Evolutionary conservation across 2,113 vertebrate genomes (phyloP).

Genomic region (Dinomys branickii): DNA sequence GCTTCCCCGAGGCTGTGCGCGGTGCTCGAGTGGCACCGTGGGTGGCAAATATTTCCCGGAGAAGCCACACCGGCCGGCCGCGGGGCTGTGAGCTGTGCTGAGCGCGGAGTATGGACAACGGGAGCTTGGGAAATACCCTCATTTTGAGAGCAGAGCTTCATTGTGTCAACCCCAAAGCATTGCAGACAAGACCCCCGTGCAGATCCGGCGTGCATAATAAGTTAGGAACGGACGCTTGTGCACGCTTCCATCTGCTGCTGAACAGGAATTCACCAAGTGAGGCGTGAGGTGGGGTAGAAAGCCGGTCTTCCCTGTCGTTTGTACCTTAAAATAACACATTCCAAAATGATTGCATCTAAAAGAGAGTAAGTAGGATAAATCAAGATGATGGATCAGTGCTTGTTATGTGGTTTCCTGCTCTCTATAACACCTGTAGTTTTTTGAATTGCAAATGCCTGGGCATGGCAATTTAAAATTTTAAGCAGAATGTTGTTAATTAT

Average conservation of each 20-base stretch:
- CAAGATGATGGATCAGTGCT: slow-evolving; percentile 17
- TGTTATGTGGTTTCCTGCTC: neutral
- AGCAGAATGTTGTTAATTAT: slow-evolving; percentile 53
- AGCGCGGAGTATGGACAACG: neutral
- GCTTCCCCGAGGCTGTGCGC: neutral
- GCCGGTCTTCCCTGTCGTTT: neutral
- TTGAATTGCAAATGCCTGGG: neutral
- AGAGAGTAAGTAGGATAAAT: neutral
- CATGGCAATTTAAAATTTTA: slow-evolving; percentile 49
- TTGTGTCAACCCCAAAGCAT: slow-evolving; percentile 15
- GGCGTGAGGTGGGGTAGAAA: neutral
- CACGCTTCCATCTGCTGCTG: neutral
- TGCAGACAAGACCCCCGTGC: neutral
- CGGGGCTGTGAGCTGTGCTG: neutral
- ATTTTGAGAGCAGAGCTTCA: neutral
- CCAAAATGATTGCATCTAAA: neutral
- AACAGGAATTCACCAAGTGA: neutral
- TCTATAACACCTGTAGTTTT: neutral
- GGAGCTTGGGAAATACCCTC: slow-evolving; percentile 9
- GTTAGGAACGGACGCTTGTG: neutral
- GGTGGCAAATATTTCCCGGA: slow-evolving; percentile 9
- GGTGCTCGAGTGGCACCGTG: neutral
- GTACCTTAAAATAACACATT: neutral
- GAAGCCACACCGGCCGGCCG: neutral
- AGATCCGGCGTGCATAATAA: neutral